Evolutionary conservation across 2,888 invertebrate genomes (phyloP), one percentile per base, ranked within the genome.

Genomic region (Carcina quercana): DNA sequence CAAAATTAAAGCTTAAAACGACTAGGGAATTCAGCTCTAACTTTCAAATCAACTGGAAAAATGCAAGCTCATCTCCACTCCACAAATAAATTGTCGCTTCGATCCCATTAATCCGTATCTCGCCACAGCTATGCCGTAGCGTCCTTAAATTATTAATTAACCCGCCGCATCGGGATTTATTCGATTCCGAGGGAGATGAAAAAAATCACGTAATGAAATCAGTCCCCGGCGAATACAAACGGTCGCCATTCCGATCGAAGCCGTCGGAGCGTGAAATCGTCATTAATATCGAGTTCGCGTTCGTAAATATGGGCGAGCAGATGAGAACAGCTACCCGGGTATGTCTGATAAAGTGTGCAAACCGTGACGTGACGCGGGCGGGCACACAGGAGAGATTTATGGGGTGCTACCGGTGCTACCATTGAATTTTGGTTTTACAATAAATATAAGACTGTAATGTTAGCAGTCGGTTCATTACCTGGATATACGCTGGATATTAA

Each of bases 141-240:
- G 49, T 55, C 60, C 62, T 70, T 73, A 70, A 74, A 80, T 73
- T 78, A 78, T 76, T 80, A 80, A 80, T 79, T 78, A 79, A 78
- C 76, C 61, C 52, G 55, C 59, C 59, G 59, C 62, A 51, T 52
- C 43, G 63, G 68, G 68, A 69, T 72, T 71, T 68, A 75, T 74
- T 68, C 66, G 67, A 68, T 64, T 59, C 70, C 48, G 48, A 44
- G 64, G 68, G 71, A 63, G 59, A 60, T 62, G 61, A 53, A 62
- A 72, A 73, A 71, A 73, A 70, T 65, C 64, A 63, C 60, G 58
- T 70, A 76, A 75, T 78, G 74, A 73, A 79, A 74, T 76, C 72
- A 64, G 61, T 58, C 53, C 59, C 62, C 41, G 57, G 59, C 43
- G 61, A 56, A 63, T 60, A 67, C 62, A 71, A 69, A 66, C 63